Base-by-base conservation (phyloP, 2,888 invertebrate genomes). In the Rhagonycha fulva region DNA sequence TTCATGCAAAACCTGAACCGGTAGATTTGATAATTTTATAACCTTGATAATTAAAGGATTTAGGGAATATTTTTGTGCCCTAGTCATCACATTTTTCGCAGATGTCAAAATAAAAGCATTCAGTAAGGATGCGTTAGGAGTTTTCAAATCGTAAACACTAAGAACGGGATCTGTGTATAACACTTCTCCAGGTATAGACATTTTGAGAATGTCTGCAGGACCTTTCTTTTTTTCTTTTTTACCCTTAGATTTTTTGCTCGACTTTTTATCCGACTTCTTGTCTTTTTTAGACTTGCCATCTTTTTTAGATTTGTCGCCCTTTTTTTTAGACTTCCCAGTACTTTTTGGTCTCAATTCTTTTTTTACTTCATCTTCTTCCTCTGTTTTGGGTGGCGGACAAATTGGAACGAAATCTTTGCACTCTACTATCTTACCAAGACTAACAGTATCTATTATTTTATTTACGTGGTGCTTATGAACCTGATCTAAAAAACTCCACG, bases 91-190 rank as follows among this genome's bases (percentile, higher is more conserved):
- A 67, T 79, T 69, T n/a, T 76, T 72, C 11, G 78, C 79, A 3
- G 78, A 76, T 23, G 78, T 73, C 32, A 80, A 71, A 66, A 80
- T 70, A 75, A 76, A 82, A 2, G 70, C 80, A 26, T 80, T 74
- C 0, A 62, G 12, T 9, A 81, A 62, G 9, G 66, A 61, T 1
- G 32, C 9, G 30, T 74, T 77, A 23, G 75, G n/a, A 23, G 63
- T 72, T 70, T 76, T 76, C n/a, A 79, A 70, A 19, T 81, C 79
- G 60, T 76, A 81, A 24, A 80, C 76, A 62, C 71, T 74, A 12
- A 78, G 71, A n/a, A 74, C 69, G 9, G 80, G 81, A 78, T 82
- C 81, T n/a, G 83, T 82, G 70, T 78, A 82, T 66, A 82, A 81
- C 9, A 79, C 76, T 79, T 83, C 83, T 5, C 79, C 82, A 12